Evolutionary conservation across 2,888 invertebrate species (phyloP).

Genomic region (Petrolisthes cinctipes): DNA sequence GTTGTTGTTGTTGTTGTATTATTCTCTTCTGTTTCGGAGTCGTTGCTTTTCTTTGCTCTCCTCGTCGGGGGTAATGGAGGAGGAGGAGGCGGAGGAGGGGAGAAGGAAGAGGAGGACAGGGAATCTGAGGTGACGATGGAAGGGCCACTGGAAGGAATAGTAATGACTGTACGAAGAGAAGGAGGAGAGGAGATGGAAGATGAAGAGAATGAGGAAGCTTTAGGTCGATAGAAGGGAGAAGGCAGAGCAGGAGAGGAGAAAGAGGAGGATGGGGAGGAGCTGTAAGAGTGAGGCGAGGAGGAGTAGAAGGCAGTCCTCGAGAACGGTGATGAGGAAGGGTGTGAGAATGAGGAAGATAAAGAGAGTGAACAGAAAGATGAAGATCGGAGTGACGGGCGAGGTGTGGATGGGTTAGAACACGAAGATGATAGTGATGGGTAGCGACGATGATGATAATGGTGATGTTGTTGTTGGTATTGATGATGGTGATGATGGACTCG

Average conservation of each 20-base stretch:
- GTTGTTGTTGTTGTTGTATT: no score
- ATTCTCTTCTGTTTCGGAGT: no score
- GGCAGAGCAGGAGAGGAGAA: not conserved
- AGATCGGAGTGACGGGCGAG: not conserved
- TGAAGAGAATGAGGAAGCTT: not conserved
- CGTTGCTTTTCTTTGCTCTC: not conserved
- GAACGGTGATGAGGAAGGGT: not conserved
- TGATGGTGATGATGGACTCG: not conserved
- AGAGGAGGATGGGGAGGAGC: not conserved
- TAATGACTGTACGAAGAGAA: not conserved
- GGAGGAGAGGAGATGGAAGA: not conserved
- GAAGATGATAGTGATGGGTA: not conserved
- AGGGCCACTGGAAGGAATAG: not conserved
- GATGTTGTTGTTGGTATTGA: not conserved
- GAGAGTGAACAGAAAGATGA: slow-evolving; percentile 19
- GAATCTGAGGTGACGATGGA: not conserved
- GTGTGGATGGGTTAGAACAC: not conserved
- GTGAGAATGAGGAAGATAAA: not conserved
- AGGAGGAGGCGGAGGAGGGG: not conserved
- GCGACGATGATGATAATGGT: not conserved
- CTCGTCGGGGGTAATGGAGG: not conserved
- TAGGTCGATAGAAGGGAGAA: not conserved
- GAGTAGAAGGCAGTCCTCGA: not conserved
- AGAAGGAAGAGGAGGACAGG: not conserved
- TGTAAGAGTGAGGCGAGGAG: not conserved